Evolutionary conservation across 2,113 vertebrate species (phyloP).

Genomic region (Neofelis nebulosa): DNA sequence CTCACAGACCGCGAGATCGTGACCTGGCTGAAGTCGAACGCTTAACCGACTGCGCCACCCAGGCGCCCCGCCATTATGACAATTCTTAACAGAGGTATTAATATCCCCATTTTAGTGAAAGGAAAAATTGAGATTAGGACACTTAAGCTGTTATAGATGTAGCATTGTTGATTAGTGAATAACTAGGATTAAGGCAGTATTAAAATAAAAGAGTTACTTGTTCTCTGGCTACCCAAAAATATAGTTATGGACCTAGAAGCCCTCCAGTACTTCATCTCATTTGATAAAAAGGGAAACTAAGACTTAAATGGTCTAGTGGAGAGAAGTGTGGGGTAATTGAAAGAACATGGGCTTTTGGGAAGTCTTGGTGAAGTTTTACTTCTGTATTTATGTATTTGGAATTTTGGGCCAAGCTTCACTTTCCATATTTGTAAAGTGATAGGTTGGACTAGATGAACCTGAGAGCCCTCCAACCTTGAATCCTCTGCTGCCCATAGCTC

Average conservation of each 20-base stretch:
- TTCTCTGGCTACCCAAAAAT: slow-evolving; percentile 5
- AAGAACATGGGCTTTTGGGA: not conserved
- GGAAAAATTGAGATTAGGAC: not conserved
- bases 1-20: too few species aligned
- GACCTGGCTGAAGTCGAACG: too few species aligned
- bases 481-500: not conserved
- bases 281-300: slow-evolving; percentile 3
- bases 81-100: not conserved
- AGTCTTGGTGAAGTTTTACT: not conserved
- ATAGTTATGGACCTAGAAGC: not conserved
- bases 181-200: not conserved
- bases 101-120: slow-evolving; percentile 33
- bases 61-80: not conserved
- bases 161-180: not conserved
- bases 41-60: too few species aligned
- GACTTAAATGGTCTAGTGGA: not conserved
- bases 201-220: not conserved
- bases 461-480: not conserved
- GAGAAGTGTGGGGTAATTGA: not conserved
- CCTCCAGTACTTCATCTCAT: not conserved
- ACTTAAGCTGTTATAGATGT: slow-evolving; percentile 10
- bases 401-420: not conserved
- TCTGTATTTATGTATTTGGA: not conserved
- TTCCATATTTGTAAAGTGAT: not conserved
- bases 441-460: not conserved